These are phyloP conservation scores for Nephrotoma guestfalica DNA, from an alignment of 2,888 invertebrate genomes.

Conservation along the genomic window DNA sequence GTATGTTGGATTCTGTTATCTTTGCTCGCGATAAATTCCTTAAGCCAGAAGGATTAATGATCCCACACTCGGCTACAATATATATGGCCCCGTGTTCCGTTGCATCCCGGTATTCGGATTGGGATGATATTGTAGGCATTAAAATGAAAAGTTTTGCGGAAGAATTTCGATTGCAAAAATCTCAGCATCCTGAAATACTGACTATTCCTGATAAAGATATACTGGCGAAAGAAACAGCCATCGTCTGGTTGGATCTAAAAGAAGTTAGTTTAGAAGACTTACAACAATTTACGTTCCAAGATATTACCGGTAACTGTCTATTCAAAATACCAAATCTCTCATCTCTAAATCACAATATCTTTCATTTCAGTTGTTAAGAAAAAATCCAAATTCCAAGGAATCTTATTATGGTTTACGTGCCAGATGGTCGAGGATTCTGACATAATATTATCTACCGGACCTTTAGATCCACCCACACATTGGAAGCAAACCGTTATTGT, in stretches of 20 bases:
- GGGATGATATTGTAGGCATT: constrained; percentile 68
- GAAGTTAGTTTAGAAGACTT: constrained; percentile 45
- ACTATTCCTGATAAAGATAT: background rate
- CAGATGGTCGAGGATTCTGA: constrained; percentile 38
- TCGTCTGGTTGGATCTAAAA: constrained; percentile 53
- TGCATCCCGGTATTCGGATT: constrained; percentile 52
- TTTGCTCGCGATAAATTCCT: constrained; percentile 68
- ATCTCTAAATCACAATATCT: background rate
- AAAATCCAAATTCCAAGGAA: constrained; percentile 50
- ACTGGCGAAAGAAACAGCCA: constrained; percentile 34
- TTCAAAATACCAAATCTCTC: background rate
- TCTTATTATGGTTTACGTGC: constrained; percentile 72
- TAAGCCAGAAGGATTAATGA: constrained; percentile 53
- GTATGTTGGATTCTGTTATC: constrained; percentile 85
- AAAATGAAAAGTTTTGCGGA: constrained; percentile 53
- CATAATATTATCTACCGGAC: constrained; percentile 65
- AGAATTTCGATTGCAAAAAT: constrained; percentile 45
- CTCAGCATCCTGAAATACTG: constrained; percentile 46
- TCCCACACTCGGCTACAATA: constrained; percentile 52
- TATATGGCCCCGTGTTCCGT: constrained; percentile 34
- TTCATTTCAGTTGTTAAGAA: constrained; percentile 18
- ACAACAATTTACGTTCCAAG: constrained; percentile 40
- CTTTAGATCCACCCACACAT: constrained; percentile 60
- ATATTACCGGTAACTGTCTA: constrained; percentile 35
- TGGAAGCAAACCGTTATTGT: constrained; percentile 90